phyloP scores from a whole-genome alignment of 2,888 invertebrate species.

The Notocelia uddmanniana region DNA sequence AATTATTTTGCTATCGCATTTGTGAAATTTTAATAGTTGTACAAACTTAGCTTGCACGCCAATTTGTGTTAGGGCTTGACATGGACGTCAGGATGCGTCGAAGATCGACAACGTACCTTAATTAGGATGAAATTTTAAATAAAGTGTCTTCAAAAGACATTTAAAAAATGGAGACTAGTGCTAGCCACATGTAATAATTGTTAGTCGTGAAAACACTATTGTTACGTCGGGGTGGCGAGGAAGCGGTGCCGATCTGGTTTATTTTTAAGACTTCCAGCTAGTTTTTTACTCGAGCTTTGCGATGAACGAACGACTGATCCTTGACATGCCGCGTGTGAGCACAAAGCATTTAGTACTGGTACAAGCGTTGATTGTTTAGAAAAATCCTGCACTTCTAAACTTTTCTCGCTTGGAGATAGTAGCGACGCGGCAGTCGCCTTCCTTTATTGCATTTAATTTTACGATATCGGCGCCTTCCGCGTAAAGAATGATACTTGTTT shows the following conservation, averaged over 20 bases:
- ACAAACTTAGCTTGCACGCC: slow-evolving; percentile 67
- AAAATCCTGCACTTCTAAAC: slow-evolving; percentile 64
- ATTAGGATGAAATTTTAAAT: slow-evolving; percentile 65
- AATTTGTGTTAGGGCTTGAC: slow-evolving; percentile 65
- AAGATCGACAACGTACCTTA: slow-evolving; percentile 61
- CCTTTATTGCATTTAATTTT: slow-evolving; percentile 19
- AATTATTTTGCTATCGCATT: slow-evolving; percentile 81
- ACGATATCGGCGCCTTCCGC: slow-evolving; percentile 24
- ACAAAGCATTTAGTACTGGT: slow-evolving; percentile 44
- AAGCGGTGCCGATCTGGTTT: slow-evolving; percentile 13
- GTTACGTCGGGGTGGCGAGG: slow-evolving; percentile 39
- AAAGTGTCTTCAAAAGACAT: slow-evolving; percentile 77
- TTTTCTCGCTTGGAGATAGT: slow-evolving; percentile 47
- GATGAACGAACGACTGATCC: slow-evolving; percentile 39
- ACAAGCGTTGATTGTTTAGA: slow-evolving; percentile 52
- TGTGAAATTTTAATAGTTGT: slow-evolving; percentile 70
- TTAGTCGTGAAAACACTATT: slow-evolving; percentile 64
- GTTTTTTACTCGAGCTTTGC: slow-evolving; percentile 61
- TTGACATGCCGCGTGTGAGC: slow-evolving; percentile 49
- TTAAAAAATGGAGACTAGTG: slow-evolving; percentile 64
- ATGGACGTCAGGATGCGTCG: slow-evolving; percentile 65
- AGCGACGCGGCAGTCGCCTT: slow-evolving; percentile 16
- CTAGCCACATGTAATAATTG: slow-evolving; percentile 63
- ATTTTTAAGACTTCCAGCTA: slow-evolving; percentile 31
- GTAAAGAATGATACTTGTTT: slow-evolving; percentile 2